Conservation (phyloP, 2,888 invertebrate genomes). For the Lithophane socia region DNA sequence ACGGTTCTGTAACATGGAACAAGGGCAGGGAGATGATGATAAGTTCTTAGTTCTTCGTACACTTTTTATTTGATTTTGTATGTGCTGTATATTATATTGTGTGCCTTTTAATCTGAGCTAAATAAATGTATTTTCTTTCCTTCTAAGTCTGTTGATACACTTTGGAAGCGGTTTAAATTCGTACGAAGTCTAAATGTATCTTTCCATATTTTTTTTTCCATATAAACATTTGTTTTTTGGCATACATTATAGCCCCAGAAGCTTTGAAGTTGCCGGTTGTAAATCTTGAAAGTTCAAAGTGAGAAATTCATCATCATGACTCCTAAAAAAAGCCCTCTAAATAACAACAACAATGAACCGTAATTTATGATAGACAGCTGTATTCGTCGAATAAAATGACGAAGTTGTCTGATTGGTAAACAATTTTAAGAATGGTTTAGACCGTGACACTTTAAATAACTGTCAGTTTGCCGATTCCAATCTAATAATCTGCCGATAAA, state of each 20-base stretch:
- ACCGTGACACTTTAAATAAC: not conserved
- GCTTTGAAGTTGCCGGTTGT: not conserved
- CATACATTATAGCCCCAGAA: not conserved
- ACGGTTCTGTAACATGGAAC: no score
- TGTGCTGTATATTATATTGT: no score
- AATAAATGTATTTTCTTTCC: no score
- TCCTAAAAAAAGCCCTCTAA: not conserved
- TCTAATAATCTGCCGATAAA: no score
- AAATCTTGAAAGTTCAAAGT: not conserved
- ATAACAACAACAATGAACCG: not conserved
- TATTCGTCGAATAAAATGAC: conserved; percentile 4
- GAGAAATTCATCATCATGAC: not conserved
- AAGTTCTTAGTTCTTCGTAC: no score
- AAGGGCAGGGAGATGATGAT: no score
- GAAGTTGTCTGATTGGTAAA: not conserved
- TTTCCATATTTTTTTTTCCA: not conserved
- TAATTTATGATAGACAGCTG: not conserved
- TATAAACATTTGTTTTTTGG: not conserved
- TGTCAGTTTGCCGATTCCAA: not conserved
- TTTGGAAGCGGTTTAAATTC: not conserved
- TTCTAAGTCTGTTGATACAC: not conserved
- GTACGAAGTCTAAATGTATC: not conserved
- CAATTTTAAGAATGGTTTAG: not conserved
- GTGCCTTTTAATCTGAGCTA: no score
- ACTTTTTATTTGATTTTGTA: no score